Evolutionary conservation across 2,113 vertebrate species (phyloP), one percentile per base, ranked within the genome.

Genomic region (Cryptomyrus ogoouensis): DNA sequence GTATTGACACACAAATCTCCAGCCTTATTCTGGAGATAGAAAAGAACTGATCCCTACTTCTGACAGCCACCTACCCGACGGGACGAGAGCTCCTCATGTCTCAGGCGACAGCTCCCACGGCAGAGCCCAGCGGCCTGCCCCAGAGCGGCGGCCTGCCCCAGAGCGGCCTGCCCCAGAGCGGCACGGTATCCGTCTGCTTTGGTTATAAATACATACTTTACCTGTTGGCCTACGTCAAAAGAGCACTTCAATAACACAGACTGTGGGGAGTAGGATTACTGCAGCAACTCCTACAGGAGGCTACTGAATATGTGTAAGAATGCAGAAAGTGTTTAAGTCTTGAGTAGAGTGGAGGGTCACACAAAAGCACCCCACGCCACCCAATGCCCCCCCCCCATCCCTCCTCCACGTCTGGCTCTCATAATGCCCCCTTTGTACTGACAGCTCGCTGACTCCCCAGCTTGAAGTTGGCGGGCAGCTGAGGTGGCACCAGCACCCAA

Each of bases 21-120:
- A 88, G 88, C 89, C 47, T 91, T 91, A 91, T 92, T 92, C 91
- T 92, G n/a, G 91, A 84, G 87, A 91, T 39, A 91, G 88, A 93
- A 93, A 94, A 94, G 92, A 93, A 93, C 91, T 47, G 12, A 91
- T 80, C 77, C 21, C 87, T 46, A 12, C 50, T 83, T 42, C 12
- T 0, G 87, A 89, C 87, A 58, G 4, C 31, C 85, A 49, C 89
- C 31, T 84, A 88, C n/a, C 87, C 83, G 39, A 53, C 17, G 46
- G 80, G 89, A 83, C 21, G 52, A 88, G 35, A 88, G 50, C 27
- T 15, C 4, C 49, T 42, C 47, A 46, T 46, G 19, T 62, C 53
- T 7, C 49, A 31, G 46, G 27, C 24, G 6, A 52, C 5, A 27
- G 87, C 53, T 88, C 87, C 87, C 87, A 62, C 35, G 35, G 86